Base-by-base conservation (phyloP, 1,140 invertebrate genomes). In the Pseudomyrmex cubaensis region DNA sequence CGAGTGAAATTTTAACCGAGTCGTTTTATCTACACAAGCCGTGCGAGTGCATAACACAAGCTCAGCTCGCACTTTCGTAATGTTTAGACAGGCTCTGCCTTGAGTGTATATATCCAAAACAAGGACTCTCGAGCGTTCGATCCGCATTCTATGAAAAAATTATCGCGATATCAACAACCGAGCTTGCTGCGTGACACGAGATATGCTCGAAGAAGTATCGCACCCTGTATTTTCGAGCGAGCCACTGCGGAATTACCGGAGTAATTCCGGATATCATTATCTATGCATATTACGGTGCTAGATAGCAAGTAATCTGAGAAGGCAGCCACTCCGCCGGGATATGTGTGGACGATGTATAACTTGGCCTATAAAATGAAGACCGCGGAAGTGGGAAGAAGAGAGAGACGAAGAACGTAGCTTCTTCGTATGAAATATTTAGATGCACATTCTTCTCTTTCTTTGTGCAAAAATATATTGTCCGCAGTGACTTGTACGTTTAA, bases 191-290 rank as follows among this genome's bases (percentile, higher is more conserved):
- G 35, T 56, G 75, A 67, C 13, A 77, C 12, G 63, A 69, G 75
- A 56, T 69, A 35, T 35, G 67, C 25, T 77, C 63, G 75, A 57
- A 77, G 63, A 77, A 69, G 17, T 77, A 77, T 69, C 63, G 67
- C 35, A 69, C 75, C 63, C 48, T 77, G 15, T 67, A 56, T 69
- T 77, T 77, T 77, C 35, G 63, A 77, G 61, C 48, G 52, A 3
- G 17, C 3, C 15, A 56, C 13, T 48, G 52, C 22, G 22, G 22
- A 83, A 83, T 83, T 77, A n/a, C 74, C 44, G 48, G 61, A 78
- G 74, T 83, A 67, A 83, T 63, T 10, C 35, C 20, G 63, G 64
- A 83, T 69, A 67, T 83, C 74, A 69, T 78, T 78, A 78, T 78
- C 74, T 61, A 78, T 67, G 74, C 15, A 78, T 69, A 78, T 69